Conservation (phyloP, 2,888 invertebrate species). For the Chloroclystis v-ata region DNA sequence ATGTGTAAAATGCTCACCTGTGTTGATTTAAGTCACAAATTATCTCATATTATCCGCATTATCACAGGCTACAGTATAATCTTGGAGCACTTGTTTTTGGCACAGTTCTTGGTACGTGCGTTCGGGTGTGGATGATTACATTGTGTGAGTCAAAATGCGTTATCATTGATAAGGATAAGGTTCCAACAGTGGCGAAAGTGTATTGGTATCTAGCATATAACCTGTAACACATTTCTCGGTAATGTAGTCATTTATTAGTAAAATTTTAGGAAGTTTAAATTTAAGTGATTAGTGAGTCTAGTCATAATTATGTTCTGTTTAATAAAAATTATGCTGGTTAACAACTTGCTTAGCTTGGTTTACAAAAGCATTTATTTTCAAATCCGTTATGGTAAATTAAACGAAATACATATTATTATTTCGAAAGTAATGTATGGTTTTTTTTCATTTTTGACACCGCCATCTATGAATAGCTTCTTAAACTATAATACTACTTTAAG, state of each 20-base stretch:
- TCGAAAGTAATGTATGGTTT: too few species aligned
- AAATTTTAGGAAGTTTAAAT: neutral
- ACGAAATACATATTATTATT: too few species aligned
- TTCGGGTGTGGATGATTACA: conserved; percentile 43
- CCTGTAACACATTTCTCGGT: conserved; percentile 14
- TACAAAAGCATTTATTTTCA: too few species aligned
- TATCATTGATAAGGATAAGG: conserved; percentile 62
- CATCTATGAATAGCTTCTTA: conserved; percentile 1
- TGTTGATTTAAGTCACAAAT: conserved; percentile 7
- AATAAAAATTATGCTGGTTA: too few species aligned
- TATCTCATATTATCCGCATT: conserved; percentile 17
- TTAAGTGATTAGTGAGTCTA: too few species aligned
- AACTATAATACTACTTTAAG: too few species aligned
- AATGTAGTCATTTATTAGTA: conserved; percentile 5
- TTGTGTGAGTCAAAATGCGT: conserved; percentile 63
- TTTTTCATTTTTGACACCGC: too few species aligned
- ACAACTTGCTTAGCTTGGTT: too few species aligned
- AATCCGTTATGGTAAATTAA: too few species aligned
- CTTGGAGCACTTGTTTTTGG: conserved; percentile 17
- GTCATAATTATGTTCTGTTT: too few species aligned
- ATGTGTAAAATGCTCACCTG: conserved; percentile 14
- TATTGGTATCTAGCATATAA: conserved; percentile 7
- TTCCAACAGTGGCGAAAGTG: conserved; percentile 43
- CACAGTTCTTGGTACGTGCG: conserved; percentile 42
- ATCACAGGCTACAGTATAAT: conserved; percentile 26